Evolutionary conservation across 2,797 vertebrate species (phyloP).

Genomic region (Labeo calbasu): DNA sequence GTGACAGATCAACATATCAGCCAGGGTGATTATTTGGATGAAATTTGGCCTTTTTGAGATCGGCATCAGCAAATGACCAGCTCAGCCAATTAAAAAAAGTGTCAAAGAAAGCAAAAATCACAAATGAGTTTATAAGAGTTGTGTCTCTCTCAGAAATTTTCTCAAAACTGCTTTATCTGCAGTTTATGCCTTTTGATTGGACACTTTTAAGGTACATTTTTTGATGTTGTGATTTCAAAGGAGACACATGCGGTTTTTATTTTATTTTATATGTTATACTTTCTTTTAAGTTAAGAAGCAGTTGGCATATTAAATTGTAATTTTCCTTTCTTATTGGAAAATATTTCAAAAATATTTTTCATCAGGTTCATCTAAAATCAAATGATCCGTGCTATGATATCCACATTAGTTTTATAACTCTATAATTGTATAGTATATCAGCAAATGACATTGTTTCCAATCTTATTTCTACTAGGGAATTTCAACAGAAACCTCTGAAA

Average conservation of each 20-base stretch:
- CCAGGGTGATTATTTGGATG: not conserved
- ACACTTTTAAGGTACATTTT: not conserved
- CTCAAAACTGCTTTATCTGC: not conserved
- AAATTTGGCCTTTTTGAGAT: not conserved
- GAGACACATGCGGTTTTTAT: not conserved
- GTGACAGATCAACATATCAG: not conserved
- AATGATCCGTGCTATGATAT: not conserved
- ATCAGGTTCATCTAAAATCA: not conserved
- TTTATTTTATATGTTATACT: no score
- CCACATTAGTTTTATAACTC: not conserved
- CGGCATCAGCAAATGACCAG: not conserved
- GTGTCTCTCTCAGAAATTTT: not conserved
- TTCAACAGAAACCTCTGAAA: not conserved
- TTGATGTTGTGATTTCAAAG: not conserved
- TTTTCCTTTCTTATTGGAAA: not conserved
- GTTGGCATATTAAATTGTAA: not conserved
- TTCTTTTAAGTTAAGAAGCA: not conserved
- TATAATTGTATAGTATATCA: not conserved
- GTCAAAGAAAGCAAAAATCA: not conserved
- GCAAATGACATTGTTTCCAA: not conserved
- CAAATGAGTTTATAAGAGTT: not conserved
- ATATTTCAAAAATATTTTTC: not conserved
- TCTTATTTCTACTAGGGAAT: not conserved
- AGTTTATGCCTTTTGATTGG: not conserved
- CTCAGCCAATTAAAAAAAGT: not conserved